Base-by-base conservation (phyloP, 2,888 invertebrate genomes). In the Steinernema hermaphroditum region DNA sequence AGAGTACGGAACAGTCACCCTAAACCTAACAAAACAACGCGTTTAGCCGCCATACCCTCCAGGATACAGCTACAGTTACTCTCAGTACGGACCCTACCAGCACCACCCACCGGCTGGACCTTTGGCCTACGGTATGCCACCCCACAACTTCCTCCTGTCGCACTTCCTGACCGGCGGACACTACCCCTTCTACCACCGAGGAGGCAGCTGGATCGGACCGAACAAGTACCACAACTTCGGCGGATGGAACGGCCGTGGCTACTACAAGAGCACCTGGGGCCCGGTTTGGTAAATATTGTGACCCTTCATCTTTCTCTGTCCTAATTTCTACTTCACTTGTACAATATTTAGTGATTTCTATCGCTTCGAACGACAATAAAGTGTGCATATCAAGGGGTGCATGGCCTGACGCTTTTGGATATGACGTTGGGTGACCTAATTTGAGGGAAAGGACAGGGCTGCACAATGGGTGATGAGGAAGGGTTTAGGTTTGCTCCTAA, bases 251-350 rank as follows among this genome's bases (percentile, higher is more conserved):
- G 73, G 74, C 34, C 76, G 78, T 41, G 72, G 77, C 72, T 77
- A 81, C 72, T 78, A 80, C 68, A 74, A 74, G 27, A 72, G 73
- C 22, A 80, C 81, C n/a, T 81, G 76, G 69, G 81, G 83, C 27
- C 81, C 82, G 8, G 77, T 79, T 43, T 83, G 82, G 83, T 83
- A 68, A 76, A 54, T 12, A n/a, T n/a, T n/a, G n/a, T n/a, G n/a
- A n/a, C n/a, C n/a, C n/a, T 16, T 6, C 49, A 4, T 49, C 24
- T 6, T 49, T 6, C 49, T 6, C 24, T 4, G 49, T 37, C 6
- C 4, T 37, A 37, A 37, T 37, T 4, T 37, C 37, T 37, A 37
- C 37, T 37, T 37, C 37, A 37, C 37, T 37, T 37, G 37, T 37
- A 37, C 37, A 37, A 37, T 37, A 37, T 37, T 12, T 37, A 37